These are phyloP conservation scores for Molorchus minor DNA, from an alignment of 2,888 invertebrate genomes.

Conservation along the genomic window DNA sequence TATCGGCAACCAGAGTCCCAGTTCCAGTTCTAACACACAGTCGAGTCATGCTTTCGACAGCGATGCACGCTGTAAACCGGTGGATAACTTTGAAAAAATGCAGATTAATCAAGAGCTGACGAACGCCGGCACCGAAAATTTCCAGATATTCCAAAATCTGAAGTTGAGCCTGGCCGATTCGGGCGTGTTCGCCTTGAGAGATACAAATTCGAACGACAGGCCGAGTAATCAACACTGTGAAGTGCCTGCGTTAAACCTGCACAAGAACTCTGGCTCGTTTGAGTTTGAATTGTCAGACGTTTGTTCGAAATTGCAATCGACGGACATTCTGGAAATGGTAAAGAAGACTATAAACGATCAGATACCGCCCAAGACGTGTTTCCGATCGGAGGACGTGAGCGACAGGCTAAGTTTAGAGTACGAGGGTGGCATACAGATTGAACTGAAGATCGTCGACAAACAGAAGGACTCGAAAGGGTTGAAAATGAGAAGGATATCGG, in stretches of 20 bases:
- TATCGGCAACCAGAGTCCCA: slow-evolving; percentile 61
- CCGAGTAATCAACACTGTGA: slow-evolving; percentile 25
- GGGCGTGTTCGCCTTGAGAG: slow-evolving; percentile 24
- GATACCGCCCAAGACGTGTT: slow-evolving; percentile 76
- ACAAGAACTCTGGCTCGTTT: slow-evolving; percentile 63
- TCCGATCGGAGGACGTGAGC: slow-evolving; percentile 58
- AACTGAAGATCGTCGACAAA: slow-evolving; percentile 79
- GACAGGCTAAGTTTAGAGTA: slow-evolving; percentile 61
- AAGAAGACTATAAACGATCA: slow-evolving; percentile 82
- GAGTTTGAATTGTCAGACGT: slow-evolving; percentile 83
- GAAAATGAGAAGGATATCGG: slow-evolving; percentile 86
- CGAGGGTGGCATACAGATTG: slow-evolving; percentile 83
- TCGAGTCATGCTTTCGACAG: slow-evolving; percentile 55
- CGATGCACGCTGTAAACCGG: slow-evolving; percentile 54
- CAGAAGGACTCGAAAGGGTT: slow-evolving; percentile 78
- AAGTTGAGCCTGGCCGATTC: slow-evolving; percentile 42
- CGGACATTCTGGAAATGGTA: slow-evolving; percentile 80
- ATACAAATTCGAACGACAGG: slow-evolving; percentile 1
- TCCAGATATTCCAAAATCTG: slow-evolving; percentile 58
- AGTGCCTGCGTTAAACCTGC: slow-evolving; percentile 43
- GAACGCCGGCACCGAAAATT: slow-evolving; percentile 54
- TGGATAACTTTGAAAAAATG: slow-evolving; percentile 53
- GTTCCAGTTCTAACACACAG: slow-evolving; percentile 59
- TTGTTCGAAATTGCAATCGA: slow-evolving; percentile 81
- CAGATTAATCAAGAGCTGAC: slow-evolving; percentile 56